Percentiles rank a stretch among this genome's conserved stretches.
Conservation (phyloP, 92 coral and sea anemone species). For the Diadumene lineata region DNA sequence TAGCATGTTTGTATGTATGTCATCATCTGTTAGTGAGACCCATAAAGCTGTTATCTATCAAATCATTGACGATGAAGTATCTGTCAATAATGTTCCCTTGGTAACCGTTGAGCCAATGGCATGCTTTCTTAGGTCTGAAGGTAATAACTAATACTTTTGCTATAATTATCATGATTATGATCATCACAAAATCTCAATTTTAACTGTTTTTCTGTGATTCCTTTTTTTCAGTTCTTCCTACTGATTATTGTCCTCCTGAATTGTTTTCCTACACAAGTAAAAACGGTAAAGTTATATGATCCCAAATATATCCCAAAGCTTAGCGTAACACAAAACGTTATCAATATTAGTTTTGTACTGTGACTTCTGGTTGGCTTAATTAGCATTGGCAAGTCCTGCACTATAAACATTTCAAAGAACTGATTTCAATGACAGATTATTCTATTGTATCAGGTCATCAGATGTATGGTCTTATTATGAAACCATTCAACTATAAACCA, state of each 20-base stretch:
- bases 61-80: constrained; percentile 61
- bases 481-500: constrained; percentile 79
- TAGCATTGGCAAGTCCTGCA: too few species aligned
- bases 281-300: constrained; percentile 55
- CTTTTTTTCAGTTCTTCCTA: constrained; percentile 37
- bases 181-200: too few species aligned
- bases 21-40: constrained; percentile 81
- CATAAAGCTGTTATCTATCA: constrained; percentile 90
- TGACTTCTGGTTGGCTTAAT: too few species aligned
- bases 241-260: constrained; percentile 83
- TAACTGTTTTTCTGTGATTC: neutral
- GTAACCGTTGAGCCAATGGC: constrained; percentile 71
- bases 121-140: constrained; percentile 64
- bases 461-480: constrained; percentile 86
- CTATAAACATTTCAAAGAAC: too few species aligned
- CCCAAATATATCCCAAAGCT: too few species aligned
- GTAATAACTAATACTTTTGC: too few species aligned
- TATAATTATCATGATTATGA: too few species aligned
- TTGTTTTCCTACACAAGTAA: constrained; percentile 77
- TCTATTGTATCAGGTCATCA: constrained; percentile 79
- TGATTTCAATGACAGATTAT: too few species aligned
- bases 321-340: too few species aligned
- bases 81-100: constrained; percentile 59
- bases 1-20: constrained; percentile 77
- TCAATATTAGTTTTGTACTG: too few species aligned